Evolutionary conservation across 1,140 invertebrate species (phyloP), one percentile per base, ranked within the genome.

Genomic region (Heterodera schachtii): DNA sequence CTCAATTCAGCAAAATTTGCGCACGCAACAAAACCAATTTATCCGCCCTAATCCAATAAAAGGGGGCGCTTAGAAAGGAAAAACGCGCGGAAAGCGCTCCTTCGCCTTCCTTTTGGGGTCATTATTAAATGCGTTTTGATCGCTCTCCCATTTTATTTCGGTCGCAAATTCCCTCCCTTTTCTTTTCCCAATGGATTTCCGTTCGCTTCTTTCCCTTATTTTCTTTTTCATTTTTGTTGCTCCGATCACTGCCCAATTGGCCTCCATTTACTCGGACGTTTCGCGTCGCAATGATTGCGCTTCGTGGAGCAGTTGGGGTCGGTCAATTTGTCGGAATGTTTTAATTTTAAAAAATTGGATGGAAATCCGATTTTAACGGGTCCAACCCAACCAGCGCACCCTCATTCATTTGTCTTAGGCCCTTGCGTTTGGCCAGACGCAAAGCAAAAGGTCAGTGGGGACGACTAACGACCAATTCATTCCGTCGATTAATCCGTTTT

Each of bases 181-280:
- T 71, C 75, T 7, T 70, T 7, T 76, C 43, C 31, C 41, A 57
- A 70, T 60, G 75, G 8, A 47, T 76, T 66, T 76, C 46, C 69
- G 16, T 19, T 64, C 19, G 69, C 69, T 13, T 7, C 21, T 41
- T 21, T n/a, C 3, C 57, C 43, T 73, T 46, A 19, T 73, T 60
- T 11, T 49, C 9, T 21, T 46, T 80, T 3, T 74, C 70, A 31
- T n/a, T 46, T 52, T 74, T n/a, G 31, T 43, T 21, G 13, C 46
- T 41, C 13, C 44, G 47, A 43, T 49, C 1, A 2, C 79, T 47
- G 71, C 79, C 46, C 88, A 89, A 70, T 77, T 89, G 71, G 89
- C 88, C n/a, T 87, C 88, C 46, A 86, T 89, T 64, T 89, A 89
- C 49, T 90, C 89, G 21, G 80, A 88, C 60, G 86, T 88, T 60